Evolutionary conservation across 2,888 invertebrate genomes (phyloP).

Genomic region (Steinernema carpocapsae): DNA sequence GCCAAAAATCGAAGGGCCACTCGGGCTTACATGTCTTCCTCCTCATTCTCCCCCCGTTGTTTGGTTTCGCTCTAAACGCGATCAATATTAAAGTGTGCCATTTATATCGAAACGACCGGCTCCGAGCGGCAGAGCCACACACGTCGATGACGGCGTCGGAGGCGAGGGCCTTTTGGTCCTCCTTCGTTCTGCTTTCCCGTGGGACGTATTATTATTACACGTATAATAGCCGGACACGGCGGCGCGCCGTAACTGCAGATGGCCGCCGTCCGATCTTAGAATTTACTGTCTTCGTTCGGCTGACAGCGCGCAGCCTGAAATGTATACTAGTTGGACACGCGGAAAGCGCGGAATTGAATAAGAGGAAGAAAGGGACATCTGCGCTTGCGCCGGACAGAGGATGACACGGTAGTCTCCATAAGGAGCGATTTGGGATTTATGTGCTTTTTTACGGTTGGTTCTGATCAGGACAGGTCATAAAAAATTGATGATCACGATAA

Average conservation of each 20-base stretch:
- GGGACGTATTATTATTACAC: conserved; percentile 29
- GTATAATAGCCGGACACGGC: conserved; percentile 29
- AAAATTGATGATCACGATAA: no score
- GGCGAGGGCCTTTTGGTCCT: no score
- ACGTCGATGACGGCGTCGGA: background rate
- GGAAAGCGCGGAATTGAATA: background rate
- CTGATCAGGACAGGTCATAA: no score
- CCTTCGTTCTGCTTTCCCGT: background rate
- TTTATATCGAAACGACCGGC: conserved; percentile 30
- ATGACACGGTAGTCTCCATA: background rate
- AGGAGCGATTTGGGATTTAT: conserved; percentile 1
- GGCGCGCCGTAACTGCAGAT: conserved; percentile 28
- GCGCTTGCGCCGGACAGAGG: background rate
- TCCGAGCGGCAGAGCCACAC: conserved; percentile 18
- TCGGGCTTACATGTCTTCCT: conserved; percentile 11
- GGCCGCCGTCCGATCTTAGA: background rate
- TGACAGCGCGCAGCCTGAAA: background rate
- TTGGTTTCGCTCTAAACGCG: background rate
- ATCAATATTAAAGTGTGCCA: conserved; percentile 32
- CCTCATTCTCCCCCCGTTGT: background rate
- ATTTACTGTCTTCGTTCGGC: conserved; percentile 16
- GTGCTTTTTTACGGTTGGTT: no score
- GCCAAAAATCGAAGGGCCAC: conserved; percentile 26
- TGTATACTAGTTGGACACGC: background rate
- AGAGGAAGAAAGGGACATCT: conserved; percentile 24